These are phyloP conservation scores for Epinotia brunnichana DNA, from an alignment of 2,888 invertebrate species.

Conservation along the genomic window DNA sequence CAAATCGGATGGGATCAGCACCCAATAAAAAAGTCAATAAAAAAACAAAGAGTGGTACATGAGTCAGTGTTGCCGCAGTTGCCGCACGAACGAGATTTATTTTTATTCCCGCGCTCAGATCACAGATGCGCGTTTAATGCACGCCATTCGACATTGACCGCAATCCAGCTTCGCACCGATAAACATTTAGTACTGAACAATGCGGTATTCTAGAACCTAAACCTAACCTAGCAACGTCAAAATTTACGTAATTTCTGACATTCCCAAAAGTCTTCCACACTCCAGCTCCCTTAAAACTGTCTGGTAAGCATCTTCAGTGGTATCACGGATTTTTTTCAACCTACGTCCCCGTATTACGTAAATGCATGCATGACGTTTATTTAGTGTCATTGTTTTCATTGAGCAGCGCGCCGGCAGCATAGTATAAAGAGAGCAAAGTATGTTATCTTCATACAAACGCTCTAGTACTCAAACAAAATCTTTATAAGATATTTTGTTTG, in stretches of 20 bases:
- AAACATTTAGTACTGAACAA: constrained; percentile 14
- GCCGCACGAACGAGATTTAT: constrained; percentile 32
- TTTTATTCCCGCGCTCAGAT: constrained; percentile 41
- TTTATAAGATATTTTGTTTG: too few relatives aligned
- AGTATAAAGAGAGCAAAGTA: too few relatives aligned
- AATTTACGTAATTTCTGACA: background rate
- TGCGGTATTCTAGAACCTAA: constrained; percentile 11
- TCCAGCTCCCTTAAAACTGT: too few relatives aligned
- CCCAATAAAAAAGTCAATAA: constrained; percentile 30
- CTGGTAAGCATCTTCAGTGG: background rate
- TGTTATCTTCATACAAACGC: too few relatives aligned
- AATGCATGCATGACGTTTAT: constrained; percentile 26
- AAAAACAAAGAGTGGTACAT: constrained; percentile 28
- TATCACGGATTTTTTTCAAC: background rate
- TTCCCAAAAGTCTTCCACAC: too few relatives aligned
- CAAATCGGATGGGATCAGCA: constrained; percentile 21
- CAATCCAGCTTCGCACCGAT: constrained; percentile 21
- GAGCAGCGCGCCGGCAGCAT: constrained; percentile 52
- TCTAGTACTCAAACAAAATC: too few relatives aligned
- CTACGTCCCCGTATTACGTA: constrained; percentile 25
- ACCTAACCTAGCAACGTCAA: background rate
- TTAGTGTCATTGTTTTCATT: constrained; percentile 57
- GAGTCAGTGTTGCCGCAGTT: constrained; percentile 24
- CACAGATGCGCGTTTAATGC: constrained; percentile 42
- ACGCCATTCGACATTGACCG: constrained; percentile 36